Conservation (phyloP, 2,797 vertebrate genomes). For the Etheostoma nigrum region DNA sequence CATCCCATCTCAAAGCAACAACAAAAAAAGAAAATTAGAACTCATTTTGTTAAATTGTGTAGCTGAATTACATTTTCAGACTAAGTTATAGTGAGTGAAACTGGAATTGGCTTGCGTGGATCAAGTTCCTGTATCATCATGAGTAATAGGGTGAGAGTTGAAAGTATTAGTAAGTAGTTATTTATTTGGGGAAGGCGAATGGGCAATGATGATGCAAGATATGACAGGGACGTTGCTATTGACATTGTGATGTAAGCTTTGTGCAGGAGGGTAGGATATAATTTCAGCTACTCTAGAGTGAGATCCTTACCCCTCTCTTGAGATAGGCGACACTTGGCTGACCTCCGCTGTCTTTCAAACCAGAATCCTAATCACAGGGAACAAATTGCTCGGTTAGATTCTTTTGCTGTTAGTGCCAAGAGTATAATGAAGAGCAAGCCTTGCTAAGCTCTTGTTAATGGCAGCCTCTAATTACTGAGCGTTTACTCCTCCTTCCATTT, state of each 20-base stretch:
- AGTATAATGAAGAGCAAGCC: slow-evolving; percentile 39
- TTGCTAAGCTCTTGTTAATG: slow-evolving; percentile 32
- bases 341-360: slow-evolving; percentile 68
- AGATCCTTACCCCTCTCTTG: slow-evolving; percentile 36
- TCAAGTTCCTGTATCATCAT: slow-evolving; percentile 58
- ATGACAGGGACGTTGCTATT: not conserved
- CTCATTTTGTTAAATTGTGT: slow-evolving; percentile 1
- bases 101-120: slow-evolving; percentile 37
- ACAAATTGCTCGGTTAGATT: slow-evolving; percentile 70
- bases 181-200: slow-evolving; percentile 6
- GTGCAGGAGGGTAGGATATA: slow-evolving; percentile 29
- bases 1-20: not conserved
- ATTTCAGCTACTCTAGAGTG: slow-evolving; percentile 56
- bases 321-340: slow-evolving; percentile 67
- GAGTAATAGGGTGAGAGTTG: not conserved
- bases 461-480: slow-evolving; percentile 54
- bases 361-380: slow-evolving; percentile 67
- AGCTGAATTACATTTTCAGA: slow-evolving; percentile 35
- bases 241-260: slow-evolving; percentile 40
- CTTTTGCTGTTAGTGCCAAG: slow-evolving; percentile 47
- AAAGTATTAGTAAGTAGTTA: not conserved
- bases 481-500: slow-evolving; percentile 48
- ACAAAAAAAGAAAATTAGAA: not conserved
- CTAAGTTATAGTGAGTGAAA: slow-evolving; percentile 37
- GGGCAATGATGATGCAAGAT: not conserved